These are phyloP conservation scores for Upupa epops DNA, from an alignment of 2,113 vertebrate species.

Conservation along the genomic window DNA sequence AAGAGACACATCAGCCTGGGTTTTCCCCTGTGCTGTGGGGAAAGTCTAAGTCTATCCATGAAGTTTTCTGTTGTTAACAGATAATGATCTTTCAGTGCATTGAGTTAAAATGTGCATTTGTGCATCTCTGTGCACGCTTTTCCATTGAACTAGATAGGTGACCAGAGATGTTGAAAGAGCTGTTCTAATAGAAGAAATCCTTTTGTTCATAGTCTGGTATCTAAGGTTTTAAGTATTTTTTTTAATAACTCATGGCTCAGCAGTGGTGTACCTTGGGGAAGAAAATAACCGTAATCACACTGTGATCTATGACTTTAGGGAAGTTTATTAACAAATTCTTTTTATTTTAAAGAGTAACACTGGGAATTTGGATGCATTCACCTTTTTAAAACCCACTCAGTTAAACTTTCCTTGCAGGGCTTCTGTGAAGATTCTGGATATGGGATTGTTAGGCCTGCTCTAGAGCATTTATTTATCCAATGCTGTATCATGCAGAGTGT, in stretches of 20 bases:
- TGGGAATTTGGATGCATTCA: background rate
- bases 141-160: background rate
- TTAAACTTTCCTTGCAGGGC: background rate
- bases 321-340: no score
- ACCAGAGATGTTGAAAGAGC: background rate
- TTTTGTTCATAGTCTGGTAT: background rate
- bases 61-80: background rate
- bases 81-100: background rate
- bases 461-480: no score
- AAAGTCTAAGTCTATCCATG: background rate
- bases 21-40: background rate
- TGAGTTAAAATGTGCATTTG: background rate
- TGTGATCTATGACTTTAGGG: background rate
- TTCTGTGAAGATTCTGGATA: background rate
- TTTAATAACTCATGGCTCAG: background rate
- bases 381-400: background rate
- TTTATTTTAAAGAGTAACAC: background rate
- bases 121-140: background rate
- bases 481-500: no score
- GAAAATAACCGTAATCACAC: background rate
- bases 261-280: background rate
- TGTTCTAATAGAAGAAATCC: background rate
- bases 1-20: background rate
- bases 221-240: background rate
- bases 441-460: background rate